Percentiles rank a stretch among this genome's conserved stretches.
These are phyloP conservation scores for Slavum lentiscoides DNA, from an alignment of 2,888 invertebrate genomes.

Conservation along the genomic window DNA sequence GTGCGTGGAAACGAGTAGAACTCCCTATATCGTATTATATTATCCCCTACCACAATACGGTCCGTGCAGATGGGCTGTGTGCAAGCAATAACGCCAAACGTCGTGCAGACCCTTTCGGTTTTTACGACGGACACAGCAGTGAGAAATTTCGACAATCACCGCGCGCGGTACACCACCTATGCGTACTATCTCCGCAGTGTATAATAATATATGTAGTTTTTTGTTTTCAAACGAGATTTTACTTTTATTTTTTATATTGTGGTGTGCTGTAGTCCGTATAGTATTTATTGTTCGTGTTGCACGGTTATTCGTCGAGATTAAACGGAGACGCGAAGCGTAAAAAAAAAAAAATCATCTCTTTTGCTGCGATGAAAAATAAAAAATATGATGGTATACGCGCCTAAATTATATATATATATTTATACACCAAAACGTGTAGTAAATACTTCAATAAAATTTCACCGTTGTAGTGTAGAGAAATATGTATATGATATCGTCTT, in stretches of 20 bases:
- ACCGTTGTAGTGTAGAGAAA: neutral
- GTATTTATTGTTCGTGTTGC: slow-evolving; percentile 23
- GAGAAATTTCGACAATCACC: neutral
- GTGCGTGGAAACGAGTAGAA: slow-evolving; percentile 15
- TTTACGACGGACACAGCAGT: neutral
- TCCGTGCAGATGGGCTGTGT: neutral
- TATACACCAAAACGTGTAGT: neutral
- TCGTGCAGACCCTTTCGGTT: slow-evolving; percentile 12
- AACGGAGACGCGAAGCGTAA: slow-evolving; percentile 12
- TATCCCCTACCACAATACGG: neutral
- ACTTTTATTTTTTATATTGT: neutral
- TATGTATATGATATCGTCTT: neutral
- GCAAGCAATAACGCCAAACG: slow-evolving; percentile 2
- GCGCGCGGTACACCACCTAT: too few species aligned
- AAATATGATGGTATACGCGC: too few species aligned
- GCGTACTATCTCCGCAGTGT: too few species aligned
- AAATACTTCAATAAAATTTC: neutral
- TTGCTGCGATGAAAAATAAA: neutral
- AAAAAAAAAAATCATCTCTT: slow-evolving; percentile 18
- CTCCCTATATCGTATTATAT: neutral
- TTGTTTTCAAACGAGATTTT: slow-evolving; percentile 15
- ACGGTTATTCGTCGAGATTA: slow-evolving; percentile 20
- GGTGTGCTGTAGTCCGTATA: neutral
- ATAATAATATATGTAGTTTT: neutral
- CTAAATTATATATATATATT: neutral